Evolutionary conservation across 2,113 vertebrate genomes (phyloP), one percentile per base, ranked within the genome.

Genomic region (Anolis carolinensis): DNA sequence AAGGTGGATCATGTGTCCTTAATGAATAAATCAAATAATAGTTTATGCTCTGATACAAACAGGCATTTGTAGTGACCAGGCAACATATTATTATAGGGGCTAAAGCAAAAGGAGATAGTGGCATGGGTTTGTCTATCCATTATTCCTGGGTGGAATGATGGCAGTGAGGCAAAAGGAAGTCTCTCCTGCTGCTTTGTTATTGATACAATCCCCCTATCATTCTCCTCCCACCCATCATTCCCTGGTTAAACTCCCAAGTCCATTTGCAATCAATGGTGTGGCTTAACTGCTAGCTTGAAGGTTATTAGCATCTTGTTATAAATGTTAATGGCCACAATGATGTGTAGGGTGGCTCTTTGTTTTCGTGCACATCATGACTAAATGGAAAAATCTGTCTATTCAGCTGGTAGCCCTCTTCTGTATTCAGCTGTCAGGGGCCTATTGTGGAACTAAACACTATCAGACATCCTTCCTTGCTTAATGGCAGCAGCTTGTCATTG

Each of bases 271-370:
- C 94, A 93, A 90, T 93, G 79, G 81, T 90, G 73, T 79, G 79
- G 89, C 90, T 88, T 86, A 85, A 93, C 88, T 92, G 89, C 87
- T 91, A 87, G 89, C 92, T 92, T 76, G 83, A 83, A 92, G 59
- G 74, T 90, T 89, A 84, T 95, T 95, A 92, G 92, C 90, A 89
- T 92, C 91, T 84, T 87, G 73, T 93, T 93, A 72, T 86, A 89
- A 83, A 89, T 92, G 87, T 82, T 86, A 92, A 81, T 90, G 88
- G 84, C 85, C 39, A 0, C 80, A 68, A 50, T 91, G 87, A 91
- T 89, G 78, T 36, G 44, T 81, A 91, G 81, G 90, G 84, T 92
- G 87, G 71, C 79, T 81, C 87, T 91, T 90, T 55, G 89, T 88
- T 88, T 78, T 82, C 65, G 59, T 88, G 92, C 92, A 90, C 91